Evolutionary conservation across 2,113 vertebrate species (phyloP), one percentile per base, ranked within the genome.

Genomic region (Pachycephala philippinensis): DNA sequence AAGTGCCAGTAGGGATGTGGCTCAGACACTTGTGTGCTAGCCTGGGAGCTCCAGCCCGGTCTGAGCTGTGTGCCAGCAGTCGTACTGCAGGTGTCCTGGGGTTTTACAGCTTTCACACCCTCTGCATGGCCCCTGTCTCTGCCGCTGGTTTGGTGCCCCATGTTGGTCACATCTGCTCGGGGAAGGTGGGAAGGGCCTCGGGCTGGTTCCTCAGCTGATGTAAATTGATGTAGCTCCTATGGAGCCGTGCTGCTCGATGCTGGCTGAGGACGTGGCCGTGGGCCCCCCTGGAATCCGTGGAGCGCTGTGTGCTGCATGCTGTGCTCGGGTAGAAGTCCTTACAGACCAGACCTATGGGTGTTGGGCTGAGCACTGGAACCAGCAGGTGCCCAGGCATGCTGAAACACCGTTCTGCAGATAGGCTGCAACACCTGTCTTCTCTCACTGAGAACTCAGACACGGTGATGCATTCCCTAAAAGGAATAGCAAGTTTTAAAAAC

Each of bases 181-280:
- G 77, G 65, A 24, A 18, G 69, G 74, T 10, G 52, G 28, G 63
- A 27, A 91, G 88, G 50, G 53, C 60, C 69, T 10, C 1, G 27
- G 65, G 87, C 90, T 8, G 8, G 30, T 23, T 81, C 72, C 83
- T 90, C 52, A 19, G 72, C 88, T 60, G 60, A 4, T 59, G 49
- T 35, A 26, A 59, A 28, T 56, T 13, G 65, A 49, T 28, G 84
- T 97, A 87, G 96, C 96, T 95, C 93, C 96, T 53, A 24, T 92
- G 95, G 95, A 96, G 96, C 93, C 2, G 0, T 81, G 92, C 86
- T 95, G 95, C 95, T 94, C 42, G 2, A 8, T 6, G 86, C 52
- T 13, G 42, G 19, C 87, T 27, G 80, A 79, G 85, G 63, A 37
- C 2, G 23, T 53, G 66, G 65, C 84, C 16, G 7, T 50, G 0